Conservation (phyloP, 1,140 invertebrate genomes). For the Caenorhabditis brenneri region DNA sequence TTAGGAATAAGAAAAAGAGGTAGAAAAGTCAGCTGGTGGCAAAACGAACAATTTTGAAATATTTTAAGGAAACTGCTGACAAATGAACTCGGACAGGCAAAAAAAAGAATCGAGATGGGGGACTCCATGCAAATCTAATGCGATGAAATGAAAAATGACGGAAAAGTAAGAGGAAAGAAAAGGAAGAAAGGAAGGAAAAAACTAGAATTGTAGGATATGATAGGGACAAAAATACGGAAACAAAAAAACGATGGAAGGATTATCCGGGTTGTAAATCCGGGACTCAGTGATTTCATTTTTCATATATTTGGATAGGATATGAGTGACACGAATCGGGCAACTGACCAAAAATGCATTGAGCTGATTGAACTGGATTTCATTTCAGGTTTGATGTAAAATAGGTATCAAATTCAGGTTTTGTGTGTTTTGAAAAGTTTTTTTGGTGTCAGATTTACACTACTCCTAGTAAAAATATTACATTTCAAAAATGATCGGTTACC, state of each 20-base stretch:
- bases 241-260: background rate
- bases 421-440: background rate
- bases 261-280: constrained; percentile 24
- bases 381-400: background rate
- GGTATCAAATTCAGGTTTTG: background rate
- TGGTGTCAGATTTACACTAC: background rate
- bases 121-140: constrained; percentile 35
- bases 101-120: background rate
- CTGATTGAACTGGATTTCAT: background rate
- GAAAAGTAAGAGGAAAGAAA: background rate
- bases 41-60: background rate
- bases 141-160: constrained; percentile 29
- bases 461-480: no score
- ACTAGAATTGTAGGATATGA: background rate
- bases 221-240: background rate
- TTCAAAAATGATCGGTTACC: no score
- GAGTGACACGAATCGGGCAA: background rate
- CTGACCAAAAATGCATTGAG: background rate
- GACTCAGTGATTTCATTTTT: constrained; percentile 3
- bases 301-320: background rate
- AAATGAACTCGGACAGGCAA: constrained; percentile 25
- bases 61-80: background rate
- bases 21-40: background rate
- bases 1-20: background rate
- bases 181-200: background rate